Evolutionary conservation across 92 coral and sea anemone genomes (phyloP).

Genomic region (Muricea muricata): DNA sequence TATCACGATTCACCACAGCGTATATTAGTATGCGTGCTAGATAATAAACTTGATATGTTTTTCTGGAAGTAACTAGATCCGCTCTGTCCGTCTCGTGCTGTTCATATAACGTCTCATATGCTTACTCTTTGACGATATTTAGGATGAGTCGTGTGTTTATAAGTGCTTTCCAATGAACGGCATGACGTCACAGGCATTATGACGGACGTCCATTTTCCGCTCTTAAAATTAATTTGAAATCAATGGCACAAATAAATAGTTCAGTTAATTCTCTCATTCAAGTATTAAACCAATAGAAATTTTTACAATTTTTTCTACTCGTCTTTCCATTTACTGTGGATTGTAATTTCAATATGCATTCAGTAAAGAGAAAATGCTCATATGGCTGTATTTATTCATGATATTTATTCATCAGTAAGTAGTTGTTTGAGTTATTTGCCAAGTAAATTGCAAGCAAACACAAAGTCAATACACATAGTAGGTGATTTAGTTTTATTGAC

Average conservation of each 20-base stretch:
- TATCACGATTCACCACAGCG: neutral
- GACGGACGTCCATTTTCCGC: neutral
- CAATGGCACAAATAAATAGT: too few relatives aligned
- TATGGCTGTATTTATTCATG: too few relatives aligned
- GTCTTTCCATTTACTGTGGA: neutral
- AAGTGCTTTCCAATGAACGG: neutral
- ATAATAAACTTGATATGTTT: neutral
- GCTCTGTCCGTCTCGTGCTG: neutral
- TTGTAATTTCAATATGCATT: neutral
- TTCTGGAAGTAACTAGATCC: constrained; percentile 24
- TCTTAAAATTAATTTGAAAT: too few relatives aligned
- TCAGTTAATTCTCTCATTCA: neutral
- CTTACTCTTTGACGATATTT: neutral
- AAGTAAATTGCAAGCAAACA: neutral
- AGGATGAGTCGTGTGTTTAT: neutral
- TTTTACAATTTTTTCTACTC: neutral
- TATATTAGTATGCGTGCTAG: neutral
- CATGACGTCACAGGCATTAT: neutral
- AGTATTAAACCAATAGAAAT: neutral
- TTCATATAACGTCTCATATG: neutral
- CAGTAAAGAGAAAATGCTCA: too few relatives aligned
- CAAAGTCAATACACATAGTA: too few relatives aligned
- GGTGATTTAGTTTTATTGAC: too few relatives aligned
- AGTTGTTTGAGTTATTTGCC: neutral
- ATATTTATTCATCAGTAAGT: too few relatives aligned